A percentile compares a stretch with the other conserved stretches of the same genome.
Conservation (phyloP, 2,888 invertebrate species). For the Phaedon cochleariae region DNA sequence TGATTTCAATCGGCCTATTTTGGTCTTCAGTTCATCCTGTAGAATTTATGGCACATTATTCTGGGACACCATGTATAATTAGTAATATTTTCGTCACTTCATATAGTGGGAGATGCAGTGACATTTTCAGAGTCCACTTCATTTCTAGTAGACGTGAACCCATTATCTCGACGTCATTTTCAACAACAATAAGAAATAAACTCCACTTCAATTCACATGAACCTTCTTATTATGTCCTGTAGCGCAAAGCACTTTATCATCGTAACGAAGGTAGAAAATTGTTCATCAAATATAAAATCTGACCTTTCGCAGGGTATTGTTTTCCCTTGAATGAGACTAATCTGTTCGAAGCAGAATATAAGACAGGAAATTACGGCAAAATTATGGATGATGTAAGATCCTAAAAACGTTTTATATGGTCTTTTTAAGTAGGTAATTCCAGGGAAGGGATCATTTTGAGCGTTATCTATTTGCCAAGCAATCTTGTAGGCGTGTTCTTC, state of each 20-base stretch:
- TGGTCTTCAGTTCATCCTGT: no score
- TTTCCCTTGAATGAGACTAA: not conserved
- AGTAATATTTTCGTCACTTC: no score
- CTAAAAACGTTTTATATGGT: not conserved
- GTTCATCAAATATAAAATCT: slow-evolving; percentile 3
- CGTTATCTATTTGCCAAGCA: no score
- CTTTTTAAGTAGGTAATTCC: no score
- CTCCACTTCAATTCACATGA: not conserved
- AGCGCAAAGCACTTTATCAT: not conserved
- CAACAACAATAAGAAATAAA: not conserved
- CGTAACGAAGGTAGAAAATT: slow-evolving; percentile 1
- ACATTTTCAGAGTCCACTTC: not conserved
- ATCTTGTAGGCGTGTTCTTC: no score
- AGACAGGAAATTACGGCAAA: not conserved
- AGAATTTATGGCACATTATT: no score
- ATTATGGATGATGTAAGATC: not conserved
- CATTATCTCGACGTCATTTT: not conserved
- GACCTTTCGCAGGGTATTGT: slow-evolving; percentile 1
- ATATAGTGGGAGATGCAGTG: no score
- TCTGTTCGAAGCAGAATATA: not conserved
- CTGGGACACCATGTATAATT: no score
- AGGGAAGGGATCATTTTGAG: no score
- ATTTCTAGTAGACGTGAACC: not conserved
- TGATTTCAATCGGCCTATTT: no score
- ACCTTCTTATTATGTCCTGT: not conserved